Percentiles rank a stretch among this genome's conserved stretches.
Evolutionary conservation across 2,113 vertebrate species (phyloP).

Genomic region (Amazona guildingii): DNA sequence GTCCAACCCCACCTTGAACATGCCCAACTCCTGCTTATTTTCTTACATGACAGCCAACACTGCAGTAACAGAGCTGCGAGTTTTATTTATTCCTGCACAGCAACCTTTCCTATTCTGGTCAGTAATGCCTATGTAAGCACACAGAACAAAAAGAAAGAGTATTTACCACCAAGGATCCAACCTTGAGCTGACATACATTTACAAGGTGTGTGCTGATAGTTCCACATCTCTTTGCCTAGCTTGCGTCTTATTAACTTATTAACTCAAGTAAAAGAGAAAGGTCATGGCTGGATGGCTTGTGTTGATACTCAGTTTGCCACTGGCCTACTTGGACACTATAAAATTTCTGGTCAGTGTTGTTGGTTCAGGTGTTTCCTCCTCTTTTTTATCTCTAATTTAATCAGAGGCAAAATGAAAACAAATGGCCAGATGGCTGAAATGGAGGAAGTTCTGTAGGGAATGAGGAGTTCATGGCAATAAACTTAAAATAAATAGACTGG

Average conservation of each 20-base stretch:
- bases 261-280: background rate
- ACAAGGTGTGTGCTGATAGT: background rate
- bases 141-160: background rate
- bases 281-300: background rate
- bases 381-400: background rate
- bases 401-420: background rate
- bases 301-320: background rate
- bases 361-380: background rate
- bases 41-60: background rate
- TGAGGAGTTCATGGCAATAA: background rate
- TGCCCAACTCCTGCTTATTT: background rate
- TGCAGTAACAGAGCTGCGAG: background rate
- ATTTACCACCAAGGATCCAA: rapidly evolving
- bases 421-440: background rate
- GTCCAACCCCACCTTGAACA: no score
- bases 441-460: background rate
- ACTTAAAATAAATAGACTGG: background rate
- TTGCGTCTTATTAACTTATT: background rate
- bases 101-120: background rate
- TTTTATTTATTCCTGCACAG: background rate
- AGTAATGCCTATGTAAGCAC: background rate
- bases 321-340: background rate
- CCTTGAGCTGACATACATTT: background rate
- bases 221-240: background rate
- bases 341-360: background rate